Evolutionary conservation across 2,113 vertebrate species (phyloP), one percentile per base, ranked within the genome.

Genomic region (Limnothrissa miodon): DNA sequence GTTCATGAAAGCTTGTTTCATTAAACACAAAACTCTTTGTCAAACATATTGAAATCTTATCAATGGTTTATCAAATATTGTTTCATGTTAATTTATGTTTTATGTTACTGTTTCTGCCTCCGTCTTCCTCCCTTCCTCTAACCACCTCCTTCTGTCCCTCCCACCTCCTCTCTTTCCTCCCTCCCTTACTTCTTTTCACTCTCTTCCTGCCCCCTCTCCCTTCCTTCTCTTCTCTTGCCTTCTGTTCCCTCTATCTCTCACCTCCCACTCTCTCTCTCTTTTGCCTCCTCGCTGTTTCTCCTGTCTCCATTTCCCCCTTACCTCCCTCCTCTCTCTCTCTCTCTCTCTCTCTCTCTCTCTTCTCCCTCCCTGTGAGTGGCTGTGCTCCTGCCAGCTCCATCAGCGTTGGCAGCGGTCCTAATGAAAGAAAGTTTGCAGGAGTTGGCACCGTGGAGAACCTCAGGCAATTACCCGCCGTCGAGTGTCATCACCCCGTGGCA

Each of bases 401-500:
- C 70, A 84, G 70, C 80, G 45, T 80, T 87, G 87, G 78, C 87
- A 86, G 36, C 53, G 45, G 48, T 88, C 80, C 85, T 84, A 88
- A 88, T 88, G 86, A 86, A 88, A 70, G 81, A 81, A 85, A 81
- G 59, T 85, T 82, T 84, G 85, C 84, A 17, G 84, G 82, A 82
- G 83, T 85, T 87, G 87, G 83, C 84, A 82, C 80, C 36, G 83
- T 48, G 39, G 80, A 81, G 87, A 80, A 80, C 80, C 62, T 17
- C 66, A 78, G 84, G 86, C 85, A 85, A 87, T 88, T 88, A 88
- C 80, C 70, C 82, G 78, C 80, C 29, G 78, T 81, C 80, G 78
- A 88, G 85, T 88, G 85, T 87, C 87, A 88, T 84, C 86, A 83
- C 85, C 87, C 83, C 80, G 29, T 74, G 66, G 66, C 66, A 74